Evolutionary conservation across 1,140 invertebrate species (phyloP).

Genomic region (Augochlora pura): DNA sequence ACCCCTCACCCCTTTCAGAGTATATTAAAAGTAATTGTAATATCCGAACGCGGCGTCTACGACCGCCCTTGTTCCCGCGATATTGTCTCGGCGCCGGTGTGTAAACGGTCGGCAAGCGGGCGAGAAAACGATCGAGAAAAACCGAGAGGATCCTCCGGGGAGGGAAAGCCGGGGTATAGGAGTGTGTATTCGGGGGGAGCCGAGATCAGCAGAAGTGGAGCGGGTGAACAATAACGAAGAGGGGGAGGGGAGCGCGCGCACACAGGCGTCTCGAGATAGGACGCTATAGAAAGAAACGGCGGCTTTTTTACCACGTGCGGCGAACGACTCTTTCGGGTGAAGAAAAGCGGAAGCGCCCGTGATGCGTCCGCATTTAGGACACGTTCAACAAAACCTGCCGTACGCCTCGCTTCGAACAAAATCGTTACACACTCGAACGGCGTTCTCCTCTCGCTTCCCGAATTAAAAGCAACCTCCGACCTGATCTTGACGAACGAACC

Average conservation of each 20-base stretch:
- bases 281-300: conserved; percentile 24
- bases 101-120: not conserved
- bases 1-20: not conserved
- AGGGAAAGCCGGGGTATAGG: not conserved
- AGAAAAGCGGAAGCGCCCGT: conserved; percentile 24
- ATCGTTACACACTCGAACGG: not conserved
- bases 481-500: no score
- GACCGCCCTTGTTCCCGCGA: not conserved
- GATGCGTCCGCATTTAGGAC: conserved; percentile 30
- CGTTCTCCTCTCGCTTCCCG: not conserved
- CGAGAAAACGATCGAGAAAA: conserved; percentile 15
- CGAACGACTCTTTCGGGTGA: conserved; percentile 23
- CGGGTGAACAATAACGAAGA: conserved; percentile 44
- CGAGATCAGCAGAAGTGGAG: conserved; percentile 22
- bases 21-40: not conserved
- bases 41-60: not conserved
- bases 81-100: not conserved
- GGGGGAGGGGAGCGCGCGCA: no score
- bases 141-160: not conserved
- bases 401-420: not conserved
- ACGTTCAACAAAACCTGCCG: conserved; percentile 23
- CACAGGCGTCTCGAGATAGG: conserved; percentile 27
- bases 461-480: no score
- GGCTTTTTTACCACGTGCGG: conserved; percentile 22
- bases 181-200: conserved; percentile 8